Evolutionary conservation across 2,113 vertebrate genomes (phyloP), one percentile per base, ranked within the genome.

Genomic region (Pomatostomus ruficeps): DNA sequence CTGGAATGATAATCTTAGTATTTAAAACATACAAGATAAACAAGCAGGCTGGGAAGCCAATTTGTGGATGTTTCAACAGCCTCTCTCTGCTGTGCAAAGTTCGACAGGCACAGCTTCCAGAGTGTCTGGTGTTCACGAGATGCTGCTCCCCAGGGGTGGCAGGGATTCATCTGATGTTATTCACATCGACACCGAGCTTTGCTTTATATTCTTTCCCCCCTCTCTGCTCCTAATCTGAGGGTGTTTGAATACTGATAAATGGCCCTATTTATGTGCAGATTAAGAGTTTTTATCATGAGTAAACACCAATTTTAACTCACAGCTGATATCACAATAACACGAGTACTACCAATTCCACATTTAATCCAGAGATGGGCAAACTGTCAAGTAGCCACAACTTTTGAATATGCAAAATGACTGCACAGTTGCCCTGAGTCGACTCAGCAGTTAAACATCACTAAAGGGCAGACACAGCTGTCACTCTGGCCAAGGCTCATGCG

Each of bases 21-120:
- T 79, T 74, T 85, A 79, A 89, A 85, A 36, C 5, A 73, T 4
- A 85, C 18, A 73, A 90, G 54, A 82, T 24, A 89, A 91, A 93
- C 71, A 52, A 33, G 3, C 21, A 23, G 46, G 58, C 23, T 18
- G 71, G 75, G 67, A 92, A 79, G 58, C 9, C 80, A 62, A 92
- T 66, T 2, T 19, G 21, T 66, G 15, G 29, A 12, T 46, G 31
- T 46, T 79, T 88, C 46, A 80, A 38, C 8, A 85, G 45, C 31
- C 45, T 52, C 48, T 70, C 72, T 89, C 65, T 82, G 61, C 59
- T 78, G 31, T 19, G 43, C 35, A 42, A 29, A 55, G 40, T 43
- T 79, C 19, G n/a, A 46, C 48, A 89, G 38, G 54, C 45, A 21
- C n/a, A 23, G n/a, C 4, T 42, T 62, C 59, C 55, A 76, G 28